Evolutionary conservation across 2,797 vertebrate genomes (phyloP).

Genomic region (Eulemur rubriventer): DNA sequence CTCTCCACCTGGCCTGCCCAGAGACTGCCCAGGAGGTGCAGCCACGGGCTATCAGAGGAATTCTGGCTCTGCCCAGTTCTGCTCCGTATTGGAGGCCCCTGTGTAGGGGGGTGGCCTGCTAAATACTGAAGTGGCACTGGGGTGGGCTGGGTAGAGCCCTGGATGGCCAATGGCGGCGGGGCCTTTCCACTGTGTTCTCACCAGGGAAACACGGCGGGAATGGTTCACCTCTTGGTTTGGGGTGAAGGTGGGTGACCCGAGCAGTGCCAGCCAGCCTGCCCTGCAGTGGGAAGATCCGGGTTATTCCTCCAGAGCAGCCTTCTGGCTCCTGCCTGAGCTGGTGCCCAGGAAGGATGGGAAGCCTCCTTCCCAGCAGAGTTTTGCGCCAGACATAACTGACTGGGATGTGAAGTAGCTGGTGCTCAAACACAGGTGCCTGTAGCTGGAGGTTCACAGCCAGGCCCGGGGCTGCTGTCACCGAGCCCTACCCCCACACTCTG

Average conservation of each 20-base stretch:
- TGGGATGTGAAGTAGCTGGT: background rate
- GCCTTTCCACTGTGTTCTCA: background rate
- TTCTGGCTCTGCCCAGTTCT: background rate
- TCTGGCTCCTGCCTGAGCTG: background rate
- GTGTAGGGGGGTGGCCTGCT: background rate
- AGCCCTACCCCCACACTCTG: no score
- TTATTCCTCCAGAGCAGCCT: background rate
- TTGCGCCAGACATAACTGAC: background rate
- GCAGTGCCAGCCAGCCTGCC: background rate
- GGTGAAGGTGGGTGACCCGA: background rate
- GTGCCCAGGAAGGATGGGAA: background rate
- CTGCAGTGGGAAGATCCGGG: background rate
- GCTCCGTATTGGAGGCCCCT: background rate
- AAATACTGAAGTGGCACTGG: background rate
- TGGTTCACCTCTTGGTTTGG: background rate
- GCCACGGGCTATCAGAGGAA: no score
- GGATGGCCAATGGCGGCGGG: no score
- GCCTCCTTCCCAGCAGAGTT: background rate
- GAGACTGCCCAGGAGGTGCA: background rate
- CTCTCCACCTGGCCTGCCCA: background rate
- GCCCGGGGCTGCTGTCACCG: background rate
- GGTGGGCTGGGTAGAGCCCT: no score
- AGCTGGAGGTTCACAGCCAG: background rate
- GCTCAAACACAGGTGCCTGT: background rate
- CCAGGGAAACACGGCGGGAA: background rate